phyloP scores from a whole-genome alignment of 1,140 invertebrate species.

The Thaumatotibia leucotreta region DNA sequence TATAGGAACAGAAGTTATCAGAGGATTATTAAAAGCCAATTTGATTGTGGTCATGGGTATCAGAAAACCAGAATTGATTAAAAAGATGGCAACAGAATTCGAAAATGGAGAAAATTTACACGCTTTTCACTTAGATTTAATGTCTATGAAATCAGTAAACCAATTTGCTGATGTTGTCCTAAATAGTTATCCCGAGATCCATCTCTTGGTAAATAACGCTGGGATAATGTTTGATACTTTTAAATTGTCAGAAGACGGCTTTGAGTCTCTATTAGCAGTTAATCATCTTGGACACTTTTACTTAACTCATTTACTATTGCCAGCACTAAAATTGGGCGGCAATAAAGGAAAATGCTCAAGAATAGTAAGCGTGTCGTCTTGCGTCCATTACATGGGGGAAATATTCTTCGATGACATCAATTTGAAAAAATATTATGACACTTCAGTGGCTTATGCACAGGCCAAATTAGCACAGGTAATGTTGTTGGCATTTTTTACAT shows the following conservation, averaged over 20 bases:
- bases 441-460: conserved; percentile 86
- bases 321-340: conserved; percentile 82
- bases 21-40: conserved; percentile 86
- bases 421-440: conserved; percentile 79
- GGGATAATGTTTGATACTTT: conserved; percentile 92
- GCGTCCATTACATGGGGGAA: conserved; percentile 84
- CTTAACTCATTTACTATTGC: conserved; percentile 88
- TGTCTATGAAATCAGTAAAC: conserved; percentile 84
- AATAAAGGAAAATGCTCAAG: conserved; percentile 77
- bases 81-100: conserved; percentile 76
- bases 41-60: conserved; percentile 92
- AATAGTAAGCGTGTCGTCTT: conserved; percentile 92
- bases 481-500: too few relatives aligned
- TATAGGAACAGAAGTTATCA: conserved; percentile 90
- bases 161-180: conserved; percentile 84
- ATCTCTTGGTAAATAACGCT: conserved; percentile 91
- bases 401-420: conserved; percentile 89
- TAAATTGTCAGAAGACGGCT: conserved; percentile 85
- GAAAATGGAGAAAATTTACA: conserved; percentile 63
- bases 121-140: conserved; percentile 77
- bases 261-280: conserved; percentile 89
- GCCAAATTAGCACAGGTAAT: conserved; percentile 91
- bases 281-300: conserved; percentile 95
- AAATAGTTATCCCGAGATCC: conserved; percentile 79
- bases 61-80: conserved; percentile 79